Evolutionary conservation across 2,888 invertebrate species (phyloP), one percentile per base, ranked within the genome.

Genomic region (Synergus gifuensis): DNA sequence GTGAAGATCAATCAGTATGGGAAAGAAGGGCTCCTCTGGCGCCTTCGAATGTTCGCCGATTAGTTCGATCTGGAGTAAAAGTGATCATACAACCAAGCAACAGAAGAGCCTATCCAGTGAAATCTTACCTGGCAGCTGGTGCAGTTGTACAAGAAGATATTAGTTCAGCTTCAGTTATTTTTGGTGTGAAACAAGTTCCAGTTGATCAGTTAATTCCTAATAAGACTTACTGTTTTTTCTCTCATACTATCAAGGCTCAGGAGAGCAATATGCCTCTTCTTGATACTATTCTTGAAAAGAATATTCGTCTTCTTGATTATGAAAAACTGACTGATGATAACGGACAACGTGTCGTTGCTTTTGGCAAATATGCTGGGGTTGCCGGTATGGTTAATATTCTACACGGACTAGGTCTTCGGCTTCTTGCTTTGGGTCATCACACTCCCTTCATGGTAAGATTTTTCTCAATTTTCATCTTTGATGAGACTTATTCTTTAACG

Each of bases 191-290:
- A 90, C 97, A 98, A 92, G 96, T 97, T 0, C 99, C 99, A 0
- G 95, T 98, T 11, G 98, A 98, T 89, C 95, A 97, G 62, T 94
- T 99, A 12, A 96, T 99, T 82, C 98, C 99, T 0, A 96, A 98
- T 90, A 99, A 98, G 93, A 99, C 99, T 0, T 99, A 99, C 91
- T 98, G 98, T 88, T 97, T 99, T 93, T 99, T 99, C 93, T 99
- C 99, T 0, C 99, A 99, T 92, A 99, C 99, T 0, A 99, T 99
- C 88, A 99, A 99, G 93, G 99, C 99, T 0, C 99, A 99, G 92
- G 98, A 98, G 90, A 96, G 96, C 62, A 99, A 99, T 91, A 99
- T 99, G 99, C 96, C 98, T 0, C 94, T 99, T 87, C 92, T 99
- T 84, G 99, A 99, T 92, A 98, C 98, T 5, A 96, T 99, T 83